Evolutionary conservation across 2,113 vertebrate genomes (phyloP), one percentile per base, ranked within the genome.

Genomic region (Meriones unguiculatus): DNA sequence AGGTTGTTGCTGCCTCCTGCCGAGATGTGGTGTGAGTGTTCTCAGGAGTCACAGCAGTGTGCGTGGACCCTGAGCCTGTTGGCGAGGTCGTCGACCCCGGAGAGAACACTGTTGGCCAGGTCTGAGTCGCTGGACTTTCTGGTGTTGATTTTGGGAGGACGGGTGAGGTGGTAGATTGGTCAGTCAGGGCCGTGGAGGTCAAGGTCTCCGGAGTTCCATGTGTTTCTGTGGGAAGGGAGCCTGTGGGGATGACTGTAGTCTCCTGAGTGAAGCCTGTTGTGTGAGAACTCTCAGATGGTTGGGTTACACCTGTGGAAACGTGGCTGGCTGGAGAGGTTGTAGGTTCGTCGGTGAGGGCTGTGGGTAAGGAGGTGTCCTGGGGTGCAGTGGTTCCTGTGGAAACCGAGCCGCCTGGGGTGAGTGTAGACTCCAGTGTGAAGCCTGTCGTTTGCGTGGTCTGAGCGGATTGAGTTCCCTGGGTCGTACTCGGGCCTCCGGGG

Each of bases 341-440:
- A 30, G 41, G 28, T 41, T 5, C 2, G 1, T 18, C n/a, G 4
- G n/a, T 2, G 2, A 1, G 17, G 1, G 4, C 4, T 17, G 38
- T 67, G 4, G 5, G 4, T 24, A 2, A 12, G 12, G 41, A 30
- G 30, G 1, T 62, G 17, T 14, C 11, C 0, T 13, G 5, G 11
- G 25, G 13, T 4, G 30, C 24, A 50, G 41, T 1, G 28, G 24
- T 13, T 24, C 12, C 22, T 28, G 24, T 38, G 7, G 12, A 22
- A 5, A 3, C 20, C 2, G 62, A 17, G 1, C 20, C 24, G 5
- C 28, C 4, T 46, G 87, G 3, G 0, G 1, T 77, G 0, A 15
- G 2, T 12, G 10, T 35, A 9, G 15, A 14, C 4, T 7, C 25
- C 8, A 41, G 18, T 2, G 13, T 46, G 6, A 46, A 25, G 14